These are phyloP conservation scores for Phyllotreta striolata DNA, from an alignment of 2,888 invertebrate species.

Conservation along the genomic window DNA sequence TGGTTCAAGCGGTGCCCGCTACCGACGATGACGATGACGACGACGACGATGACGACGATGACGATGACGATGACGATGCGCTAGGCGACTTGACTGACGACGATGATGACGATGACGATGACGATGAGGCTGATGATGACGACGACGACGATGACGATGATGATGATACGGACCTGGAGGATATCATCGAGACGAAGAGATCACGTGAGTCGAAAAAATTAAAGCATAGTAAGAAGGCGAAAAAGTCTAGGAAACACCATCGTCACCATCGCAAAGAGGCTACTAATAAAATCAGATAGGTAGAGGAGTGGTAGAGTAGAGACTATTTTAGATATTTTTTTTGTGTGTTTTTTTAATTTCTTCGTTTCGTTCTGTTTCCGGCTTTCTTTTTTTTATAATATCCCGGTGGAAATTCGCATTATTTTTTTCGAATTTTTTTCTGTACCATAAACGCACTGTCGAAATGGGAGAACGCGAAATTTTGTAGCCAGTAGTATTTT, in stretches of 20 bases:
- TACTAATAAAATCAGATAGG: slow-evolving; percentile 55
- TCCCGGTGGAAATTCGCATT: slow-evolving; percentile 6
- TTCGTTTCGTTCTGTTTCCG: too few relatives aligned
- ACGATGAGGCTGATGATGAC: slow-evolving; percentile 72
- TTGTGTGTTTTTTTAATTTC: slow-evolving; percentile 47
- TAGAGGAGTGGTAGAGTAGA: slow-evolving; percentile 37
- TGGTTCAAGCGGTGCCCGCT: slow-evolving; percentile 57
- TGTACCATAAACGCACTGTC: slow-evolving; percentile 35
- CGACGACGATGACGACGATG: slow-evolving; percentile 68
- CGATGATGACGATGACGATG: slow-evolving; percentile 67
- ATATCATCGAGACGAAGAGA: slow-evolving; percentile 74
- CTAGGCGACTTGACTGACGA: slow-evolving; percentile 62
- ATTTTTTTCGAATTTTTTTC: slow-evolving; percentile 30
- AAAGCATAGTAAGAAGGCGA: slow-evolving; percentile 56
- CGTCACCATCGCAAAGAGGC: slow-evolving; percentile 47
- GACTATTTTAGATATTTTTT: slow-evolving; percentile 53
- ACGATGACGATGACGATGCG: slow-evolving; percentile 66
- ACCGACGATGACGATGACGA: slow-evolving; percentile 61
- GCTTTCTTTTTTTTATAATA: too few relatives aligned
- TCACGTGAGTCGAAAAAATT: slow-evolving; percentile 85
- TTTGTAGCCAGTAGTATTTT: slow-evolving; percentile 47
- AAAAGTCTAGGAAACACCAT: slow-evolving; percentile 56
- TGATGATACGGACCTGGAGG: slow-evolving; percentile 72
- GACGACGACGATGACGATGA: slow-evolving; percentile 73
- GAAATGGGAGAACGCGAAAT: slow-evolving; percentile 36